Percentiles rank a stretch among this genome's conserved stretches.
Evolutionary conservation across 1,140 invertebrate genomes (phyloP).

Genomic region (Hormaphis cornu): DNA sequence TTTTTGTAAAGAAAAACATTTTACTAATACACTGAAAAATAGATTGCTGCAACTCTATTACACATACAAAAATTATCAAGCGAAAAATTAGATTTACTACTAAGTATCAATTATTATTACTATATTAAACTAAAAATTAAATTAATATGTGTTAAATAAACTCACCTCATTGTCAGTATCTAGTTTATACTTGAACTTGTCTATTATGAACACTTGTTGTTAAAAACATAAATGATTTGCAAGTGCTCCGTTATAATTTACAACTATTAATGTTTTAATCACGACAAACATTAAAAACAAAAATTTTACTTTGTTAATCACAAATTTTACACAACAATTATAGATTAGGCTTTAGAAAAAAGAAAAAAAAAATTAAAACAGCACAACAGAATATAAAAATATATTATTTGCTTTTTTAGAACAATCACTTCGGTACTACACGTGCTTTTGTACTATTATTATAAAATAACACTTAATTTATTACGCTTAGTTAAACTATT

Average conservation of each 20-base stretch:
- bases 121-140: background rate
- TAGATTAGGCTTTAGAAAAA: background rate
- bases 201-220: background rate
- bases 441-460: too few species aligned
- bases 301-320: background rate
- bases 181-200: background rate
- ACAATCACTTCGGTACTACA: too few species aligned
- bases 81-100: constrained; percentile 10
- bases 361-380: background rate
- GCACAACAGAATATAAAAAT: too few species aligned
- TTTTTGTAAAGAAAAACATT: too few species aligned
- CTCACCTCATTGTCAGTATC: background rate
- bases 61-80: too few species aligned
- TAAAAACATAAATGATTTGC: constrained; percentile 5
- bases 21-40: too few species aligned
- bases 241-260: background rate
- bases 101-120: background rate
- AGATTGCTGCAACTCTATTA: too few species aligned
- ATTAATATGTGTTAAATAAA: background rate
- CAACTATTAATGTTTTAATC: constrained; percentile 2
- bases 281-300: constrained; percentile 14
- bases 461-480: too few species aligned
- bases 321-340: background rate
- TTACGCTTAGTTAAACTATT: too few species aligned
- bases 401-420: too few species aligned